Base-by-base conservation (phyloP, 2,888 invertebrate genomes). In the Euplagia quadripunctaria region DNA sequence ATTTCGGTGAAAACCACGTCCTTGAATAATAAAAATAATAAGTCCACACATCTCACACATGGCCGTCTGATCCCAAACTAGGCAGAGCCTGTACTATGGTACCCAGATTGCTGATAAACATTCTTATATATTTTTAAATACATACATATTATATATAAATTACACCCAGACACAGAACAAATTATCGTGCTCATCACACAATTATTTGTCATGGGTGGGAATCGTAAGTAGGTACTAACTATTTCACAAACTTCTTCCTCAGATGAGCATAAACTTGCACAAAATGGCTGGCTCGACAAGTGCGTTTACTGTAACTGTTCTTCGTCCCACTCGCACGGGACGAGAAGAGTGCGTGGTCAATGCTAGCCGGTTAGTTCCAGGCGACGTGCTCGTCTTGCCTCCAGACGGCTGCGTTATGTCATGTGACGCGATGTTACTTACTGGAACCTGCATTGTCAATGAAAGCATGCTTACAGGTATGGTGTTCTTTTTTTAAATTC, bases 401-500 rank as follows among this genome's bases (percentile, higher is more conserved):
- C 96, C 97, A 6, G 96, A 97, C 84, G 98, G 98, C 68, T 98
- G 98, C 88, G 95, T 97, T 17, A 97, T 98, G 96, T 97, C 97
- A 1, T 98, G 98, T 93, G 99, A 99, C 91, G 98, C 98, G 14
- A 97, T 99, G 79, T 95, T 99, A 46, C 95, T 99, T 42, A 97
- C 97, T 42, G 99, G 99, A 64, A 97, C 97, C 64, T 98, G 98
- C 87, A 98, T 99, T 83, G 98, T 99, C 74, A 99, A 99, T 90
- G 99, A 99, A 93, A 98, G 98, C 88, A 98, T 99, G 98, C 97
- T 99, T 6, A 99, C 99, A 78, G 98, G 98, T 98, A 90, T 66
- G 51, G 31, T 31, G 31, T 31, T 31, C 1, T 31, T 1, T 31
- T 31, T 31, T 31, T 31, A 31, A 31, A 31, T 31, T 31, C 2